Evolutionary conservation across 2,113 vertebrate species (phyloP).

Genomic region (Uria aalge): DNA sequence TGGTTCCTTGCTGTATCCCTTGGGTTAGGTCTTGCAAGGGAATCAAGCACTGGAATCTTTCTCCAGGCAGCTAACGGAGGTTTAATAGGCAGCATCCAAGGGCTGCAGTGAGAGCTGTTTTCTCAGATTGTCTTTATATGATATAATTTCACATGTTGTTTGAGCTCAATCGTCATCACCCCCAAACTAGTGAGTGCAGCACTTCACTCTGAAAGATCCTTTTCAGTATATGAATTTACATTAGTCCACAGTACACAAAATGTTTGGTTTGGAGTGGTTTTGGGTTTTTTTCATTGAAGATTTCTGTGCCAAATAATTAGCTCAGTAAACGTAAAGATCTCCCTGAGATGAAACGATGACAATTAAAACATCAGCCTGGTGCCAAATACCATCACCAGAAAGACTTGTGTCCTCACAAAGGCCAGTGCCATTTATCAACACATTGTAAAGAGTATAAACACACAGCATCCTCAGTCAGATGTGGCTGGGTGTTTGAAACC

Average conservation of each 20-base stretch:
- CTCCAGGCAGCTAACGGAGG: background rate
- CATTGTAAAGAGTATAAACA: background rate
- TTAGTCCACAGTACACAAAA: background rate
- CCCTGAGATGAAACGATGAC: background rate
- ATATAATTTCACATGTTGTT: background rate
- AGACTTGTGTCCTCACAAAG: background rate
- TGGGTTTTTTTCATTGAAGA: background rate
- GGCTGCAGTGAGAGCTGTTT: background rate
- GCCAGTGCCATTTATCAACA: background rate
- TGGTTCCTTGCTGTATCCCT: background rate
- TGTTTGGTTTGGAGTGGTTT: background rate
- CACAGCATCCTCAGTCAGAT: rapidly evolving
- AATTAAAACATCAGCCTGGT: background rate
- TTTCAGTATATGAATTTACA: background rate
- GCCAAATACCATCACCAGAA: background rate
- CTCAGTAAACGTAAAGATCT: background rate
- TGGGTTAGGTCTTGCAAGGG: background rate
- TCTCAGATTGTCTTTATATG: background rate
- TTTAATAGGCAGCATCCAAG: background rate
- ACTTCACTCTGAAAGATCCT: background rate
- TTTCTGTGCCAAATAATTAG: background rate
- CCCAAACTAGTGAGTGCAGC: background rate
- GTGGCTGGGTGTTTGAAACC: background rate
- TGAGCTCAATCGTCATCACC: background rate
- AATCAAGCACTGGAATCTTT: background rate